These are phyloP conservation scores for Alligator sinensis DNA, from an alignment of 2,113 vertebrate genomes.

Conservation along the genomic window DNA sequence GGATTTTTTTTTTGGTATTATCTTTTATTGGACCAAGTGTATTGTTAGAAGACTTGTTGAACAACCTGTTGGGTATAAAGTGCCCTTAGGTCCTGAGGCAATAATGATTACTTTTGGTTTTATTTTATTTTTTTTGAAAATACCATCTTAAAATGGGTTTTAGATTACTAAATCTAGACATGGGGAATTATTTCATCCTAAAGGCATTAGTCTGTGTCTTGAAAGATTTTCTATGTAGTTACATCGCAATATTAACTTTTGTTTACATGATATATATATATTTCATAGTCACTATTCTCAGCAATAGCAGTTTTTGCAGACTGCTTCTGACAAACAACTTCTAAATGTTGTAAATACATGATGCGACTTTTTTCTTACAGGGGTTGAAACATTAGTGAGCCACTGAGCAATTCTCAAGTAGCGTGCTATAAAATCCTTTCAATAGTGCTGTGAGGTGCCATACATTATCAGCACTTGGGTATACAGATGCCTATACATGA, in stretches of 20 bases:
- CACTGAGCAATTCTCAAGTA: not conserved
- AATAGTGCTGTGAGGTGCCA: no score
- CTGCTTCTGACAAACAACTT: not conserved
- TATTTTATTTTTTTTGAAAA: not conserved
- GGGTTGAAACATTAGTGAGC: not conserved
- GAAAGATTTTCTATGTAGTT: not conserved
- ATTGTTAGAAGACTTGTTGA: no score
- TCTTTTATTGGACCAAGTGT: no score
- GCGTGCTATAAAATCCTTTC: no score
- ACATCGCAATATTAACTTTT: not conserved
- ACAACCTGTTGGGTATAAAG: no score
- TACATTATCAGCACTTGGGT: no score
- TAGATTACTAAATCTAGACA: not conserved
- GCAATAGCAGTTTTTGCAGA: not conserved
- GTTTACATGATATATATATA: not conserved
- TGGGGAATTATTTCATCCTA: not conserved
- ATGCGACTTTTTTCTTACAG: not conserved
- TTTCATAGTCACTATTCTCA: not conserved
- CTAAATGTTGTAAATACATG: not conserved
- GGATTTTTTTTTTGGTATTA: not conserved
- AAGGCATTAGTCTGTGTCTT: not conserved
- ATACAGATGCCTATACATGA: no score
- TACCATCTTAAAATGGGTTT: not conserved
- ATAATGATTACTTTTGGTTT: no score
- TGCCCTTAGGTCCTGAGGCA: no score